These are phyloP conservation scores for Phragmatobia fuliginosa DNA, from an alignment of 2,888 invertebrate species.

Conservation along the genomic window DNA sequence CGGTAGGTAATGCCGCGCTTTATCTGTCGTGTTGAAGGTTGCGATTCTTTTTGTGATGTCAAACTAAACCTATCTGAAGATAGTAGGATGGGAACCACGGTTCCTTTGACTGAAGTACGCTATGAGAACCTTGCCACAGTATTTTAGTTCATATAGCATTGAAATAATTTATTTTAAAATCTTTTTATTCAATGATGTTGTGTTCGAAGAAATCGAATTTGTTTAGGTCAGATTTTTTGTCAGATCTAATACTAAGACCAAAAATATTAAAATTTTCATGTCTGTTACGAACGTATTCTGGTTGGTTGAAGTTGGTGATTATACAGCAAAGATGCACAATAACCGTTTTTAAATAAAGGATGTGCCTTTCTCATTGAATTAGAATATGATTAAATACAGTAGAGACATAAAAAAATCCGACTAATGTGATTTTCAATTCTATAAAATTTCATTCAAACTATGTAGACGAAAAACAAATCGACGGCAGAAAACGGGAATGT, in stretches of 20 bases:
- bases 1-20: slow-evolving; percentile 42
- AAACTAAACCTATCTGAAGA: slow-evolving; percentile 39
- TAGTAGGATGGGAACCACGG: slow-evolving; percentile 30
- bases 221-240: slow-evolving; percentile 9
- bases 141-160: slow-evolving; percentile 48
- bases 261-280: slow-evolving; percentile 21
- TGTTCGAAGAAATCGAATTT: slow-evolving; percentile 2
- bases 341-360: slow-evolving; percentile 19
- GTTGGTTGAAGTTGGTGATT: slow-evolving; percentile 17
- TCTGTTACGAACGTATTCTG: slow-evolving; percentile 9
- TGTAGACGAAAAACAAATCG: background rate
- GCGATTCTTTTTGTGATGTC: slow-evolving; percentile 47
- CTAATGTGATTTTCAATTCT: background rate
- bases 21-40: slow-evolving; percentile 24
- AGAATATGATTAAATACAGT: background rate
- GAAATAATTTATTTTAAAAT: slow-evolving; percentile 35
- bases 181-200: slow-evolving; percentile 3
- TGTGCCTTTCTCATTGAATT: slow-evolving; percentile 35
- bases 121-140: slow-evolving; percentile 59
- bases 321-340: slow-evolving; percentile 19
- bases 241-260: slow-evolving; percentile 31
- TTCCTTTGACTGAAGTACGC: slow-evolving; percentile 43
- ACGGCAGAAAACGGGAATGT: too few species aligned
- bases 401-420: background rate
- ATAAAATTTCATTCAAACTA: background rate